Conservation (phyloP, 2,888 invertebrate genomes). For the Sminthurinus aureus region DNA sequence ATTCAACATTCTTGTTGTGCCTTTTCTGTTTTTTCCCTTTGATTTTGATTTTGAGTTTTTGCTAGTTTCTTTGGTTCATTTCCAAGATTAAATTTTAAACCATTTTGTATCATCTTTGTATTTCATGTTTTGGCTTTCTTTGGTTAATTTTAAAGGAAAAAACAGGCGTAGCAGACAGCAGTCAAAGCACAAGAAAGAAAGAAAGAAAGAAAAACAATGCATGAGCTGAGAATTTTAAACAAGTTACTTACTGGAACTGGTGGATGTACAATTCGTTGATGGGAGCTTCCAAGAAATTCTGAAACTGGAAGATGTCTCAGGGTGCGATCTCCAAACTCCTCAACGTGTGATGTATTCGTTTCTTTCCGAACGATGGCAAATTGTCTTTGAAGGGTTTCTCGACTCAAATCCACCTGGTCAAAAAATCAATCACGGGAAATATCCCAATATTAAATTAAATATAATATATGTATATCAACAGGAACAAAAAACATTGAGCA, state of each 20-base stretch:
- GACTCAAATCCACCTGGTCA: slow-evolving; percentile 64
- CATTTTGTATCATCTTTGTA: too few species aligned
- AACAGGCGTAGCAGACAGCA: too few species aligned
- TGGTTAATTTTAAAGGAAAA: too few species aligned
- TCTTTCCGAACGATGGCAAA: slow-evolving; percentile 66
- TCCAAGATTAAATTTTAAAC: too few species aligned
- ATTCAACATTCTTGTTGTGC: neutral
- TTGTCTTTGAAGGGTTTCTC: slow-evolving; percentile 67
- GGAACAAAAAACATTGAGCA: too few species aligned
- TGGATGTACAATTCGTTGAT: slow-evolving; percentile 41
- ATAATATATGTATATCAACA: too few species aligned
- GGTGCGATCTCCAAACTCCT: slow-evolving; percentile 67
- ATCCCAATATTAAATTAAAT: neutral
- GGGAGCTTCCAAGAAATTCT: slow-evolving; percentile 60
- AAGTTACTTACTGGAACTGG: slow-evolving; percentile 47
- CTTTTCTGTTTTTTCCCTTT: neutral
- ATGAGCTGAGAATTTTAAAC: too few species aligned
- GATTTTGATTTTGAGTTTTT: neutral
- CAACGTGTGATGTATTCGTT: slow-evolving; percentile 69
- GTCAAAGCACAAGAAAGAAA: too few species aligned
- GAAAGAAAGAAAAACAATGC: too few species aligned
- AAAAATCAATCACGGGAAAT: slow-evolving; percentile 13
- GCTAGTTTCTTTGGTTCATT: neutral
- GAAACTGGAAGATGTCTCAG: slow-evolving; percentile 61
- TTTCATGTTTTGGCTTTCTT: too few species aligned